Evolutionary conservation across 2,113 vertebrate species (phyloP), one percentile per base, ranked within the genome.

Genomic region (Rhabdornis inornatus): DNA sequence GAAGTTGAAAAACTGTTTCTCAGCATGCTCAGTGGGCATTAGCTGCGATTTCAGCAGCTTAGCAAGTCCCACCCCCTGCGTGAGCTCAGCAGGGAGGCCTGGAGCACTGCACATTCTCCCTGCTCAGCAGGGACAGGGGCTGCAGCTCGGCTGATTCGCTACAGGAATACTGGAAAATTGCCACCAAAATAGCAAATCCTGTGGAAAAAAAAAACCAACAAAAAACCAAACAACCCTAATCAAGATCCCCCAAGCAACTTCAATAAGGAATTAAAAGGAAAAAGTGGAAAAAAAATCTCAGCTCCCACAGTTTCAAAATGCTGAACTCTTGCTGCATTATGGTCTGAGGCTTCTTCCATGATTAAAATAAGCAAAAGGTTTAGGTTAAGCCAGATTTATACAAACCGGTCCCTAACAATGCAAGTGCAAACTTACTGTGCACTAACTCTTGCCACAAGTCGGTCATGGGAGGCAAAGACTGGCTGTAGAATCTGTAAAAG

Each of bases 121-220:
- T 64, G 90, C 92, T 93, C 92, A 95, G 91, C 91, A 89, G 93
- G 90, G 66, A 90, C 87, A 87, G 76, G 82, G 92, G 80, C 85
- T 47, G 1, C 70, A 1, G 39, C 81, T 95, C 1, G 45, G 57
- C 83, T 95, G 78, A 89, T 91, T 95, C 92, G 82, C 93, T 87
- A 61, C 90, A 89, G 92, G 75, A 95, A 78, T 42, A 92, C 76
- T 97, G 96, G 94, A 95, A 95, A 96, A 93, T 22, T 91, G 93
- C 96, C 95, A 94, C 68, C 60, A 90, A 94, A 95, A 94, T n/a
- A 94, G 85, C 68, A 94, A 95, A 89, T 56, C 86, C 57, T 19
- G 56, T 17, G 39, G 4, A 8, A 27, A 59, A 57, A 47, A 60
- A 50, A 27, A 33, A 23, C 18, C 27, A 33, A 7, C 13, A 40